These are phyloP conservation scores for Delia radicum DNA, from an alignment of 1,140 invertebrate species.

Conservation along the genomic window DNA sequence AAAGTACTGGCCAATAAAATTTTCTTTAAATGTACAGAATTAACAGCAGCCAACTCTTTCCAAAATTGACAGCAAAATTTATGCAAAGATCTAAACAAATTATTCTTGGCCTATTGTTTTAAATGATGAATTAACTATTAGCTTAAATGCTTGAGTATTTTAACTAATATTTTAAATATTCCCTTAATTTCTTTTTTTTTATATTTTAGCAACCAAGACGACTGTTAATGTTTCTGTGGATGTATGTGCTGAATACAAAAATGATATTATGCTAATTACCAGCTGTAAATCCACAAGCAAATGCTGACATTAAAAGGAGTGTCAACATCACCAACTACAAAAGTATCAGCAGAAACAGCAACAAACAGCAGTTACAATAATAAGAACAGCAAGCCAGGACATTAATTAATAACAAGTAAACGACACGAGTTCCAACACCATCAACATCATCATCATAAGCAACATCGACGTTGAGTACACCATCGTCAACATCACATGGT, in stretches of 20 bases:
- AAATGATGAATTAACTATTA: not conserved
- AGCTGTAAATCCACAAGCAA: slow-evolving; percentile 20
- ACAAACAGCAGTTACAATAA: not conserved
- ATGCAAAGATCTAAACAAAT: too few species aligned
- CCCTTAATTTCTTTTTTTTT: not conserved
- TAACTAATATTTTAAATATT: not conserved
- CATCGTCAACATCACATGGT: not conserved
- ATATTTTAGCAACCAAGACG: not conserved
- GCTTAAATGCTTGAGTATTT: not conserved
- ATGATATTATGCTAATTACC: slow-evolving; percentile 27
- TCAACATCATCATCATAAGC: not conserved
- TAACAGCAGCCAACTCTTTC: too few species aligned
- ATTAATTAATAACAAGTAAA: slow-evolving; percentile 28
- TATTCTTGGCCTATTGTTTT: not conserved
- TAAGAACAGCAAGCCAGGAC: slow-evolving; percentile 13
- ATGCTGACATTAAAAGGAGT: slow-evolving; percentile 19
- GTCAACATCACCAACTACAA: slow-evolving; percentile 10
- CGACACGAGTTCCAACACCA: not conserved
- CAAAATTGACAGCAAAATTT: too few species aligned
- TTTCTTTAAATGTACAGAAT: too few species aligned
- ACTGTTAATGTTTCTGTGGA: not conserved
- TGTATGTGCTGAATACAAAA: slow-evolving; percentile 1
- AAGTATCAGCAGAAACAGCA: not conserved
- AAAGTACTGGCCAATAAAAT: too few species aligned
- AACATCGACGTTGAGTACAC: not conserved